These are phyloP conservation scores for Pharmacophagus antenor DNA, from an alignment of 2,888 invertebrate species.

Conservation along the genomic window DNA sequence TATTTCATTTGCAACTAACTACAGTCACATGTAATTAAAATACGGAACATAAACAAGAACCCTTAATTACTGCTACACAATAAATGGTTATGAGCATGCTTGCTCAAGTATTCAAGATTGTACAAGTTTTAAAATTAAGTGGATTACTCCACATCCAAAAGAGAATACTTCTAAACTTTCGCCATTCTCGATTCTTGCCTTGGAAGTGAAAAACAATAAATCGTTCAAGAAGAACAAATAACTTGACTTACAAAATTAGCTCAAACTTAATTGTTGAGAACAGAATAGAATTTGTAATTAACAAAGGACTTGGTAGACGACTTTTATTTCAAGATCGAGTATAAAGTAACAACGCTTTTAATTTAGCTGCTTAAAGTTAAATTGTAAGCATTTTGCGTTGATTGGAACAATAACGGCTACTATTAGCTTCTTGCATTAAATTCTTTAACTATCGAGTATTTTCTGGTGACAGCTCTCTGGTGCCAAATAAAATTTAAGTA, in stretches of 20 bases:
- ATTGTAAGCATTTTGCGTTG: conserved; percentile 39
- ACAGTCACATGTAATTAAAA: background rate
- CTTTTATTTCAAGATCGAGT: conserved; percentile 24
- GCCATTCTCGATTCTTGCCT: conserved; percentile 43
- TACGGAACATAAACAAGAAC: background rate
- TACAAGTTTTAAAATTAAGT: conserved; percentile 59
- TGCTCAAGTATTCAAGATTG: conserved; percentile 46
- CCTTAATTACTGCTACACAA: conserved; percentile 14
- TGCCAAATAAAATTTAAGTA: no score
- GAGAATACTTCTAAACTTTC: conserved; percentile 60
- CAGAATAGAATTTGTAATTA: conserved; percentile 49
- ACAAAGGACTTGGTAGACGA: conserved; percentile 27
- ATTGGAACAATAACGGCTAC: conserved; percentile 23
- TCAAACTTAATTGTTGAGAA: conserved; percentile 58
- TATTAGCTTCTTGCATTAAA: background rate
- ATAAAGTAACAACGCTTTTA: conserved; percentile 22
- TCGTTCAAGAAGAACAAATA: conserved; percentile 66
- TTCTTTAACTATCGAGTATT: background rate
- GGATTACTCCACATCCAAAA: conserved; percentile 56
- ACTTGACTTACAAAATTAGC: conserved; percentile 63
- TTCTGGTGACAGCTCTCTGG: no score
- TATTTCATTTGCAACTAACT: background rate
- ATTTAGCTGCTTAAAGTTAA: conserved; percentile 28
- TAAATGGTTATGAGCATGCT: conserved; percentile 37
- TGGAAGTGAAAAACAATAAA: conserved; percentile 57